A percentile compares a stretch with the other conserved stretches of the same genome.
These are phyloP conservation scores for Teleiodes luculella DNA, from an alignment of 2,888 invertebrate genomes.

Conservation along the genomic window DNA sequence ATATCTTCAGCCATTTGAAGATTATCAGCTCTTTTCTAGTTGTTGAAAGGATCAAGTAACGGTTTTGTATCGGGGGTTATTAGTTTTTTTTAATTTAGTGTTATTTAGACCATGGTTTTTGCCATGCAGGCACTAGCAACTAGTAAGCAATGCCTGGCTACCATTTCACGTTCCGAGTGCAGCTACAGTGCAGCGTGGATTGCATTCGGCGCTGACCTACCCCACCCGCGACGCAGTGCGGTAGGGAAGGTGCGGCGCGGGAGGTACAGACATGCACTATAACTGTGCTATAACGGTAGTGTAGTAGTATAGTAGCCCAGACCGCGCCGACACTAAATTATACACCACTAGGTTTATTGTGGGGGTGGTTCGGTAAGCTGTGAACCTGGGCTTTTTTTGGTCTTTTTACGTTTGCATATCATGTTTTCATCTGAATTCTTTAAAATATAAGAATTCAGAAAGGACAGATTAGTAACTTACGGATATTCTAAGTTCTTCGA, in stretches of 20 bases:
- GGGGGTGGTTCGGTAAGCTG: slow-evolving; percentile 36
- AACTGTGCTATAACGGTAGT: not conserved
- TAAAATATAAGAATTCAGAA: not conserved
- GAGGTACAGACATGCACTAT: not conserved
- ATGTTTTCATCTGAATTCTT: not conserved
- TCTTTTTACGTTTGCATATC: too few relatives aligned
- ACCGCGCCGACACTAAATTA: slow-evolving; percentile 60
- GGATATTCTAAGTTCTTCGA: too few relatives aligned
- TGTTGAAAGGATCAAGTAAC: too few relatives aligned
- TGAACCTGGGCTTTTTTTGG: slow-evolving; percentile 36
- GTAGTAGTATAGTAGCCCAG: slow-evolving; percentile 34
- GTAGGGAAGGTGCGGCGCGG: slow-evolving; percentile 19
- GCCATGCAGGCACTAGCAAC: too few relatives aligned
- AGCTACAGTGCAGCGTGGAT: not conserved
- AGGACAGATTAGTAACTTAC: not conserved
- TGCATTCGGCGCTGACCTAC: slow-evolving; percentile 47
- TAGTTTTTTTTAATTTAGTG: too few relatives aligned
- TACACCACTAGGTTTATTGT: slow-evolving; percentile 63
- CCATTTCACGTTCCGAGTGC: too few relatives aligned
- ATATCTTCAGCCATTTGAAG: too few relatives aligned
- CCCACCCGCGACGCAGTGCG: slow-evolving; percentile 56
- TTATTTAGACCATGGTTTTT: too few relatives aligned
- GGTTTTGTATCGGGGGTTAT: too few relatives aligned
- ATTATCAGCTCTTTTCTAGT: too few relatives aligned
- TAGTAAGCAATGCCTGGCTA: too few relatives aligned